phyloP scores from a whole-genome alignment of 2,113 vertebrate species.

The Lutjanus erythropterus region DNA sequence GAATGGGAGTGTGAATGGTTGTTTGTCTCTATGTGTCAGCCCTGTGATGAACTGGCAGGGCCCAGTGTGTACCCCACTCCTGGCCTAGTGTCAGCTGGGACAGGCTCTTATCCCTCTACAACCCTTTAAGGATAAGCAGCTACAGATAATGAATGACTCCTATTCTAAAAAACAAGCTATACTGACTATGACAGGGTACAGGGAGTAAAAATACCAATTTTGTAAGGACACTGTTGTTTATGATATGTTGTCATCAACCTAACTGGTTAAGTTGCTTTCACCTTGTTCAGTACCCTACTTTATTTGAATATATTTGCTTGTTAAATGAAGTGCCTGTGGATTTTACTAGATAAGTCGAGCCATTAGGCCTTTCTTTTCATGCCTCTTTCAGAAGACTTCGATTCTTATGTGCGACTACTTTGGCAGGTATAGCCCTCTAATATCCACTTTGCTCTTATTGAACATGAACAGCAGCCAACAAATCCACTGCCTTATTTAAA shows the following conservation, averaged over 20 bases:
- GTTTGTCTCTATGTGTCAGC: too few species aligned
- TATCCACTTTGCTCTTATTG: slow-evolving; percentile 28
- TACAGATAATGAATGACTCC: too few species aligned
- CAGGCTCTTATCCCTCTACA: too few species aligned
- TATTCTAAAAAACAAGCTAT: too few species aligned
- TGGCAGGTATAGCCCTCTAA: slow-evolving; percentile 18
- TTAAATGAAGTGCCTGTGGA: slow-evolving; percentile 53
- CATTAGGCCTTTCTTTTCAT: not conserved
- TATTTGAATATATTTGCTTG: slow-evolving; percentile 67
- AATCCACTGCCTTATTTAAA: slow-evolving; percentile 1
- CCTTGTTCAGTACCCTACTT: not conserved
- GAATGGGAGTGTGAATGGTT: too few species aligned
- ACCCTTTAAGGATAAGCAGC: too few species aligned
- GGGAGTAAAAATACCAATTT: not conserved
- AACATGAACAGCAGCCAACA: slow-evolving; percentile 31
- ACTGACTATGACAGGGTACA: not conserved
- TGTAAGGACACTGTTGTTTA: not conserved
- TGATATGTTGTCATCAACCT: not conserved
- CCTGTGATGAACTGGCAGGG: too few species aligned
- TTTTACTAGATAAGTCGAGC: slow-evolving; percentile 35
- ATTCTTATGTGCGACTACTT: not conserved
- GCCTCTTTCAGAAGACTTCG: too few species aligned
- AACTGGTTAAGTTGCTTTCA: not conserved
- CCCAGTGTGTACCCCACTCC: too few species aligned
- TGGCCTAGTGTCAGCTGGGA: too few species aligned